phyloP scores from a whole-genome alignment of 2,888 invertebrate genomes.

The Dioctria linearis region DNA sequence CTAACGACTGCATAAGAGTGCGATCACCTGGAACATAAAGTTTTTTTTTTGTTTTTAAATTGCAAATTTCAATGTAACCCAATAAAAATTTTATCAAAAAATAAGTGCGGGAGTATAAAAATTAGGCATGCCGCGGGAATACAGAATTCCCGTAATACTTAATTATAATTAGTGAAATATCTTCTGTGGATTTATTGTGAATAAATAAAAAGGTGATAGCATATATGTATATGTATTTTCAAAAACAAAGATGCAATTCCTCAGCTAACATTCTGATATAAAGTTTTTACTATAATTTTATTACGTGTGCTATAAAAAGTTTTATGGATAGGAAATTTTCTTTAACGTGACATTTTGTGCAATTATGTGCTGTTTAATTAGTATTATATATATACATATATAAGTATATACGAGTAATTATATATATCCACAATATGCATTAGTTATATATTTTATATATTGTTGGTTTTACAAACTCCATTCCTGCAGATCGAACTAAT shows the following conservation, averaged over 20 bases:
- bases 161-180: too few species aligned
- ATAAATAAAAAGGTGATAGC: constrained; percentile 19
- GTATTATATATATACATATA: too few species aligned
- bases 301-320: constrained; percentile 21
- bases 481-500: not conserved
- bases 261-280: constrained; percentile 65
- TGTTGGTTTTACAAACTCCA: not conserved
- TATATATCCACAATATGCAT: too few species aligned
- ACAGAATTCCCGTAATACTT: not conserved
- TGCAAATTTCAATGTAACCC: constrained; percentile 8
- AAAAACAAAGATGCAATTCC: constrained; percentile 70
- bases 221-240: constrained; percentile 17
- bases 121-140: not conserved
- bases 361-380: not conserved
- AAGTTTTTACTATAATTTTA: constrained; percentile 26
- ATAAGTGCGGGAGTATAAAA: not conserved
- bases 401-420: too few species aligned
- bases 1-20: constrained; percentile 85
- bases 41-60: too few species aligned
- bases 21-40: constrained; percentile 80
- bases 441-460: not conserved
- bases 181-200: not conserved
- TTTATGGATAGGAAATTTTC: too few species aligned
- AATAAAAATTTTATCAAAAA: constrained; percentile 16
- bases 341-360: constrained; percentile 15